These are phyloP conservation scores for Hydrotaea diabolus DNA, from an alignment of 2,888 invertebrate genomes.

Conservation along the genomic window DNA sequence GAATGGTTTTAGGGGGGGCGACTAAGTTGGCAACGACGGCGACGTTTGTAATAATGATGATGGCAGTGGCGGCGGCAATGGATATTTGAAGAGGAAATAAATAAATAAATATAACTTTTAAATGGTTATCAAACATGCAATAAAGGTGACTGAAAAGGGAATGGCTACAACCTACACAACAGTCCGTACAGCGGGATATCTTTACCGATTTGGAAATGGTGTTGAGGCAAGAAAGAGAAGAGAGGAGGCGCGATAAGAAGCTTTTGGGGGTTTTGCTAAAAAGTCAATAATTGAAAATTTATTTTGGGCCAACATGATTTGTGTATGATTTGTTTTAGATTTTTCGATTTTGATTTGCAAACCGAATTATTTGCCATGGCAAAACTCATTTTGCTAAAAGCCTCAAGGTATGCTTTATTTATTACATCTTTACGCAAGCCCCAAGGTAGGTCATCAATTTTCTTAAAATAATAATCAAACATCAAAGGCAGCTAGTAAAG, in stretches of 20 bases:
- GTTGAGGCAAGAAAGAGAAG: background rate
- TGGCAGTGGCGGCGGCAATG: background rate
- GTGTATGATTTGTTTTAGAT: background rate
- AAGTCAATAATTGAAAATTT: conserved; percentile 36
- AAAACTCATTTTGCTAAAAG: background rate
- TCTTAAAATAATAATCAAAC: background rate
- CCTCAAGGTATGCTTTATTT: conserved; percentile 7
- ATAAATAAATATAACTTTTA: conserved; percentile 32
- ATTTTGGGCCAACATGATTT: conserved; percentile 12
- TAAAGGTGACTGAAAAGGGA: background rate
- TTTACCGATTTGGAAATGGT: too few species aligned
- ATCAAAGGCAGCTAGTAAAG: background rate
- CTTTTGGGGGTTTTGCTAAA: too few species aligned
- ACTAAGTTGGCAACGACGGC: too few species aligned
- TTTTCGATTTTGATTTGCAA: background rate
- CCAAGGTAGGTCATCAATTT: background rate
- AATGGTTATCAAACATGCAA: conserved; percentile 51
- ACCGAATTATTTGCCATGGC: background rate
- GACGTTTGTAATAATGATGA: background rate
- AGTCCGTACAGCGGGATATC: too few species aligned
- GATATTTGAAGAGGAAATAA: conserved; percentile 7
- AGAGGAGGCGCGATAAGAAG: background rate
- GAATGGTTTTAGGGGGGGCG: background rate
- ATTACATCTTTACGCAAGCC: background rate
- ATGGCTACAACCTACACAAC: background rate